Evolutionary conservation across 2,888 invertebrate genomes (phyloP), one percentile per base, ranked within the genome.

Genomic region (Eristalinus aeneus): DNA sequence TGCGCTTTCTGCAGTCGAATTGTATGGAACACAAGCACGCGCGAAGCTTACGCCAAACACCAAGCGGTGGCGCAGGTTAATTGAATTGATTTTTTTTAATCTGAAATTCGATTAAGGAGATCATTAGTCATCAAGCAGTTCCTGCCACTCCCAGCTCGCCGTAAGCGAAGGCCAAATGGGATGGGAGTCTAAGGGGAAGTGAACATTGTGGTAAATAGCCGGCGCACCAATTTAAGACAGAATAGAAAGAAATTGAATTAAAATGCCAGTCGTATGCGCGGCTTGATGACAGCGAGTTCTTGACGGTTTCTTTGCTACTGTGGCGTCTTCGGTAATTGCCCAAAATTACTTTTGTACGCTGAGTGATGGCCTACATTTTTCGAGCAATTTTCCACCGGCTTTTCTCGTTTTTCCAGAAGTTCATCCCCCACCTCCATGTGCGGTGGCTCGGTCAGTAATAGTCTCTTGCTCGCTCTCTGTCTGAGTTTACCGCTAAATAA

Each of bases 401-500:
- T 31, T 10, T 12, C 67, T 3, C 20, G 3, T 64, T 23, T 53
- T 2, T 1, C 2, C 54, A n/a, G 60, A 12, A 6, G 32, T 32
- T 11, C 32, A 9, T n/a, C 72, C 31, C 11, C 23, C 11, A 53
- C 23, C 60, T 23, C 60, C 60, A 22, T 53, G 34, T 54, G 22
- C 65, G 54, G 63, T 53, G 36, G 69, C 63, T 68, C 71, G 56
- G 61, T 73, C 39, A 31, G 54, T 54, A 64, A 53, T 60, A 60
- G 78, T 61, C 67, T 63, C 46, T 58, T 75, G 60, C 53, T 61
- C 34, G 39, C 65, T 64, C 53, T 16, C 54, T 23, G 63, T 46
- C 72, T 72, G 60, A 72, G 58, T 67, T 67, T 84, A 78, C 84
- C 78, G 79, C 74, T 79, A 84, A 84, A 72, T 79, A 71, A 79